Percentiles rank a stretch among this genome's conserved stretches.
phyloP scores from a whole-genome alignment of 2,888 invertebrate species.

The Axea sp. region DNA sequence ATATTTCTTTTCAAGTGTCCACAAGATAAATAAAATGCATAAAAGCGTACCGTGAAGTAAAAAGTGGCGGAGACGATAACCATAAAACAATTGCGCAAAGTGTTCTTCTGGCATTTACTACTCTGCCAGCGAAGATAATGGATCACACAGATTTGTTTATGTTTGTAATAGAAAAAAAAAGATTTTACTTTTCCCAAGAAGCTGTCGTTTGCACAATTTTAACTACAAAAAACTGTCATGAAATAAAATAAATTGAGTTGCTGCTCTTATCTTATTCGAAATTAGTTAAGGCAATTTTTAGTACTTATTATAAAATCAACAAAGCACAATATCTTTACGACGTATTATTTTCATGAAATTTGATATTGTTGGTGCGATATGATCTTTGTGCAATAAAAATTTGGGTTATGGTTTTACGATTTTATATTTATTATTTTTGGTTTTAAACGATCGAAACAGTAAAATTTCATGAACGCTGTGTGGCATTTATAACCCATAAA shows the following conservation, averaged over 20 bases:
- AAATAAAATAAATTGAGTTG: neutral
- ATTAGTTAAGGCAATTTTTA: slow-evolving; percentile 2
- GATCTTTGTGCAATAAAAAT: slow-evolving; percentile 14
- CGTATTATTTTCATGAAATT: no score
- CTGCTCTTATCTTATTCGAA: slow-evolving; percentile 6
- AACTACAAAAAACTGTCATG: slow-evolving; percentile 2
- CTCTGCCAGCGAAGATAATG: slow-evolving; percentile 23
- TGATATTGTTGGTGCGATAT: slow-evolving; percentile 14
- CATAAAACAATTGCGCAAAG: slow-evolving; percentile 42
- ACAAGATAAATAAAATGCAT: slow-evolving; percentile 19
- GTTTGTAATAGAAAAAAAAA: slow-evolving; percentile 18
- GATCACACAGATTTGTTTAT: slow-evolving; percentile 34
- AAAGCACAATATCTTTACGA: no score
- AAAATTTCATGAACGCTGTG: slow-evolving; percentile 20
- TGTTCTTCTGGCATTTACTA: slow-evolving; percentile 37
- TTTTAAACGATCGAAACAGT: slow-evolving; percentile 26
- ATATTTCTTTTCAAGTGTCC: neutral
- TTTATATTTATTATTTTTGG: slow-evolving; percentile 36
- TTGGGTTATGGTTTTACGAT: slow-evolving; percentile 19
- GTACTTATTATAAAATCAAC: slow-evolving; percentile 4
- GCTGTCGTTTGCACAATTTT: slow-evolving; percentile 15
- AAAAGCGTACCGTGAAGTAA: slow-evolving; percentile 13
- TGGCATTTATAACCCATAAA: slow-evolving; percentile 44
- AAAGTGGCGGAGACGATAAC: slow-evolving; percentile 24
- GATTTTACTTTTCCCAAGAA: slow-evolving; percentile 17